Percentiles rank a stretch among this genome's conserved stretches.
Evolutionary conservation across 2,797 vertebrate genomes (phyloP).

Genomic region (Buceros bicornis): DNA sequence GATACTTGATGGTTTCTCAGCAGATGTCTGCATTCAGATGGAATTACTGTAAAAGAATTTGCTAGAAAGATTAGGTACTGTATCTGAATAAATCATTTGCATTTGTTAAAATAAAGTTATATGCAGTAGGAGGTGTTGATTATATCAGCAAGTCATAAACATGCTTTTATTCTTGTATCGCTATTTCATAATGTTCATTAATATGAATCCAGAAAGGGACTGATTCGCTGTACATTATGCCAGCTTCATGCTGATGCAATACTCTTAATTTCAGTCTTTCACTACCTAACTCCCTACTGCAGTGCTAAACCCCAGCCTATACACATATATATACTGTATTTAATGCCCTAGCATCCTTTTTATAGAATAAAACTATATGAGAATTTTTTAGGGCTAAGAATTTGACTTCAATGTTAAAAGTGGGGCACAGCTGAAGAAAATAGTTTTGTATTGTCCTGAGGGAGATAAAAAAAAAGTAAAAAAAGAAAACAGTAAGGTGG

Average conservation of each 20-base stretch:
- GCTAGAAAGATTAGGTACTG: slow-evolving; percentile 20
- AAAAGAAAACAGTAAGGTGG: not conserved
- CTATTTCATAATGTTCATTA: not conserved
- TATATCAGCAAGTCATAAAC: slow-evolving; percentile 19
- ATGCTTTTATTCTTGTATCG: slow-evolving; percentile 20
- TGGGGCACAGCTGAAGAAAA: not conserved
- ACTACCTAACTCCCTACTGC: not conserved
- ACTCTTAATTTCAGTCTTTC: slow-evolving; percentile 23
- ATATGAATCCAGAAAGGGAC: not conserved
- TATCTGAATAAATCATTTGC: slow-evolving; percentile 45
- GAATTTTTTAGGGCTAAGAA: not conserved
- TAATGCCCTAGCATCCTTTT: not conserved
- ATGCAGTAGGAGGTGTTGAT: slow-evolving; percentile 2
- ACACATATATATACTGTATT: not conserved
- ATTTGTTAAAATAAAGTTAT: slow-evolving; percentile 34
- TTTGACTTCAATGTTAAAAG: not conserved
- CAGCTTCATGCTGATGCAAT: not conserved
- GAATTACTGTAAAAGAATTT: slow-evolving; percentile 52
- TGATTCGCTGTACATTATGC: not conserved
- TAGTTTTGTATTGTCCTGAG: not conserved
- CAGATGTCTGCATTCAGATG: slow-evolving; percentile 58
- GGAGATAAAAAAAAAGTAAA: accelerated
- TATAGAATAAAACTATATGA: not conserved
- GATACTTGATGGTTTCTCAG: slow-evolving; percentile 51
- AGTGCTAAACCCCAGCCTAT: not conserved